Percentiles rank a stretch among this genome's conserved stretches.
Evolutionary conservation across 1,140 invertebrate species (phyloP).

Genomic region (Popillia japonica): DNA sequence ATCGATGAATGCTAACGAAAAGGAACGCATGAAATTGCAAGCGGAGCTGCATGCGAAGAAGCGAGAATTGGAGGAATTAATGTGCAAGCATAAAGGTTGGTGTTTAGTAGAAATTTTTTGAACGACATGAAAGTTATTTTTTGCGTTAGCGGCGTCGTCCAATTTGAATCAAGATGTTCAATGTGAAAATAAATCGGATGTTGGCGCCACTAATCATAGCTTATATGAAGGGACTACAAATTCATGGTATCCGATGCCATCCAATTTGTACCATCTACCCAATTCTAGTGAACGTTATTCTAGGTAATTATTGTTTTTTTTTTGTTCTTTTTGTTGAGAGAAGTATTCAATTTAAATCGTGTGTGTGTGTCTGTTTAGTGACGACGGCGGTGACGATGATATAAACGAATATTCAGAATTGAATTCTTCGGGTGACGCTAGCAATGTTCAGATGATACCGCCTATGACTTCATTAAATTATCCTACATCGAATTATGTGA

Average conservation of each 20-base stretch:
- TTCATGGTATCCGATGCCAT: constrained; percentile 41
- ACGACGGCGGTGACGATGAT: constrained; percentile 53
- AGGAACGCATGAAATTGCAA: constrained; percentile 53
- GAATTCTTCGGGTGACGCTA: constrained; percentile 41
- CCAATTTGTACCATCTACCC: constrained; percentile 31
- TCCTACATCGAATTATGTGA: constrained; percentile 43
- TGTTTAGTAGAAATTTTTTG: too few species aligned
- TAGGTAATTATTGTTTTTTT: constrained; percentile 44
- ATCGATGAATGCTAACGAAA: constrained; percentile 46
- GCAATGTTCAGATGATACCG: constrained; percentile 37
- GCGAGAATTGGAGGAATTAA: constrained; percentile 60
- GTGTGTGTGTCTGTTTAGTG: constrained; percentile 52
- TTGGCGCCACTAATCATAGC: constrained; percentile 39
- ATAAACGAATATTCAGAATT: constrained; percentile 55
- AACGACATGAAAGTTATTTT: too few species aligned
- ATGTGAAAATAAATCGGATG: constrained; percentile 53
- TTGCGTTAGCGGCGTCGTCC: constrained; percentile 51
- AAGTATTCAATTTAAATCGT: too few species aligned
- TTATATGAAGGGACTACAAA: constrained; percentile 42
- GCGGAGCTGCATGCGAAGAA: constrained; percentile 59
- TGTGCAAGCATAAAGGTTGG: constrained; percentile 61
- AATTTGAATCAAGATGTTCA: constrained; percentile 58
- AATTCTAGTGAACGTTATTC: constrained; percentile 51
- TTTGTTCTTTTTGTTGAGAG: too few species aligned
- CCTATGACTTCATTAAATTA: constrained; percentile 43